These are phyloP conservation scores for Seladonia tumulorum DNA, from an alignment of 2,888 invertebrate species.

Conservation along the genomic window DNA sequence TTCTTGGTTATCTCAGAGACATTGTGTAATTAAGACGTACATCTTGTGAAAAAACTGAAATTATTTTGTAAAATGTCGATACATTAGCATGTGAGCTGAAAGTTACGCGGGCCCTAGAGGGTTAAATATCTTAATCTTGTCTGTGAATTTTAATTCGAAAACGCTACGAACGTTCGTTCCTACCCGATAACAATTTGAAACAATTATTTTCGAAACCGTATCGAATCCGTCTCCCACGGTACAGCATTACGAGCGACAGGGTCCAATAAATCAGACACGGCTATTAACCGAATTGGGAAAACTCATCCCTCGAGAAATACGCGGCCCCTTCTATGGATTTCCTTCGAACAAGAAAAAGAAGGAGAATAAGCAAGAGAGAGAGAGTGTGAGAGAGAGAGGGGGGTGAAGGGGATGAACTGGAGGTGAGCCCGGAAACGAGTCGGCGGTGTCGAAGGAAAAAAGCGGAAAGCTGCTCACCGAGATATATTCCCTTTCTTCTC, in stretches of 20 bases:
- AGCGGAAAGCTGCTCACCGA: conserved; percentile 47
- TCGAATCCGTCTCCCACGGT: background rate
- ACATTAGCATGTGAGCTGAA: too few relatives aligned
- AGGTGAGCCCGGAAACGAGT: conserved; percentile 51
- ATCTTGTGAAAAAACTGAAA: too few relatives aligned
- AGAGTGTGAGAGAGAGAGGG: background rate
- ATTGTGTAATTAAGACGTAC: too few relatives aligned
- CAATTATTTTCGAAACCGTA: background rate
- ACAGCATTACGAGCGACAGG: conserved; percentile 1
- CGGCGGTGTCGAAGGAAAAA: conserved; percentile 57
- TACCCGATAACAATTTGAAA: background rate
- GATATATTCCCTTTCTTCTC: conserved; percentile 44
- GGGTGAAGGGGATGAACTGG: background rate
- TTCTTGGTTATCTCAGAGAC: too few relatives aligned
- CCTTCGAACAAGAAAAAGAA: background rate
- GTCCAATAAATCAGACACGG: conserved; percentile 55
- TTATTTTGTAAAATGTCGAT: too few relatives aligned
- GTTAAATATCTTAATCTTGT: too few relatives aligned
- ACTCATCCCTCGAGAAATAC: conserved; percentile 41
- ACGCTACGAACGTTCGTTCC: too few relatives aligned
- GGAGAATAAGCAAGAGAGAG: background rate
- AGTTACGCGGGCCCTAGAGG: too few relatives aligned
- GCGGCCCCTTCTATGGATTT: conserved; percentile 55
- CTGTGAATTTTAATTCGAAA: too few relatives aligned
- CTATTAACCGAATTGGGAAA: conserved; percentile 61